Percentiles rank a stretch among this genome's conserved stretches.
phyloP scores from a whole-genome alignment of 1,140 invertebrate species.

The Drosophila sp. region DNA sequence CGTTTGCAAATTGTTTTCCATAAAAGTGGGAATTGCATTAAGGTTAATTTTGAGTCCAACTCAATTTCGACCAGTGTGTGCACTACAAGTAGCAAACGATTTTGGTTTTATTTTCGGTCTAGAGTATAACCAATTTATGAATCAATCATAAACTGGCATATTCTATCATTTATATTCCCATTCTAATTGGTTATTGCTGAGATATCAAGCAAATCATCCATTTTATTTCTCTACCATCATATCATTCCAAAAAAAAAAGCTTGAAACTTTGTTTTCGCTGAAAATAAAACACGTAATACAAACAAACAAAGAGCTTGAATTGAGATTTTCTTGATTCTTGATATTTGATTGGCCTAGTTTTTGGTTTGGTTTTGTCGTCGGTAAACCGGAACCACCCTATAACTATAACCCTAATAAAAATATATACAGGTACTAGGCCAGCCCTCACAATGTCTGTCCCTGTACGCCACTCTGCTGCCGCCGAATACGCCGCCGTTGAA shows the following conservation, averaged over 20 bases:
- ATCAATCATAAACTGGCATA: conserved; percentile 11
- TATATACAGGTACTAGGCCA: conserved; percentile 83
- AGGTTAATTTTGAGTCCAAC: conserved; percentile 59
- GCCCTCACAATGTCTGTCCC: conserved; percentile 83
- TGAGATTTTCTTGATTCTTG: conserved; percentile 17
- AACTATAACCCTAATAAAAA: conserved; percentile 22
- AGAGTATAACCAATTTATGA: conserved; percentile 35
- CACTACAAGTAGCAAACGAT: conserved; percentile 83
- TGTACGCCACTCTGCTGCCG: conserved; percentile 83
- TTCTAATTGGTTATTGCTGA: conserved; percentile 73
- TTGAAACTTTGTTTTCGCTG: conserved; percentile 66
- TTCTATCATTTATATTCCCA: conserved; percentile 19
- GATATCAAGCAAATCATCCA: conserved; percentile 35
- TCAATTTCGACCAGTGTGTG: conserved; percentile 72
- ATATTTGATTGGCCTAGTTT: conserved; percentile 24
- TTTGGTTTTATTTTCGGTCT: conserved; percentile 79
- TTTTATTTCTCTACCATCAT: conserved; percentile 59
- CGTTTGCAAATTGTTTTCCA: conserved; percentile 80
- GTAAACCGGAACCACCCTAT: background rate
- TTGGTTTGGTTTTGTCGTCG: conserved; percentile 4
- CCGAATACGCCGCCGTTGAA: conserved; percentile 82
- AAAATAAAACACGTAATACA: conserved; percentile 60
- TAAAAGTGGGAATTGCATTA: conserved; percentile 78
- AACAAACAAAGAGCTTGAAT: conserved; percentile 41
- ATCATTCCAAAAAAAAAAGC: conserved; percentile 33